phyloP scores from a whole-genome alignment of 1,140 invertebrate genomes.

The Cheumatopsyche charites region DNA sequence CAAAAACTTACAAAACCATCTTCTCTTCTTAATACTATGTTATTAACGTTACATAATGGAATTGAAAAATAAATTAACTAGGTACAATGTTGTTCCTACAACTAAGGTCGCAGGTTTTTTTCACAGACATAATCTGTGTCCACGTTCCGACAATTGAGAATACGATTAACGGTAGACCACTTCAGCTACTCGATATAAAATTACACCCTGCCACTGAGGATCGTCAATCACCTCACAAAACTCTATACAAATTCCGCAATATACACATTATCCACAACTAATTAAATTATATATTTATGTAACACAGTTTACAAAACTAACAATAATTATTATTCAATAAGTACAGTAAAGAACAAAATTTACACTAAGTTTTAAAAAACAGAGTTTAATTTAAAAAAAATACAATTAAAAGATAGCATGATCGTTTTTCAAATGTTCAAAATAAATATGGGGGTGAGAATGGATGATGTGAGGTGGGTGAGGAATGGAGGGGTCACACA shows the following conservation, averaged over 20 bases:
- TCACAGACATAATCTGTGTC: not conserved
- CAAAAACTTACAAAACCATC: constrained; percentile 63
- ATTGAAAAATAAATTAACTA: constrained; percentile 67
- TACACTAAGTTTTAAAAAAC: constrained; percentile 38
- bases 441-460: constrained; percentile 37
- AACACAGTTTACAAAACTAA: constrained; percentile 29
- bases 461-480: constrained; percentile 53
- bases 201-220: constrained; percentile 34
- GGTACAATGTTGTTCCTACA: constrained; percentile 59
- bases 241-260: constrained; percentile 25
- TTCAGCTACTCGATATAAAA: not conserved
- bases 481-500: constrained; percentile 52
- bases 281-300: constrained; percentile 28
- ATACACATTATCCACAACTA: constrained; percentile 26
- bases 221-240: constrained; percentile 24
- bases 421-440: constrained; percentile 21
- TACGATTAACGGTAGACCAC: not conserved
- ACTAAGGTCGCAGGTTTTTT: constrained; percentile 29
- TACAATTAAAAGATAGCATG: constrained; percentile 22
- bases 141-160: not conserved
- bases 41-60: constrained; percentile 63
- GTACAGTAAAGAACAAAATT: constrained; percentile 37
- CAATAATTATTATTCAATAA: constrained; percentile 29
- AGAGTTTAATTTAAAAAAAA: constrained; percentile 27
- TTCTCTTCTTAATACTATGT: constrained; percentile 56